Percentiles rank a stretch among this genome's conserved stretches.
These are phyloP conservation scores for Glaucopsyche alexis DNA, from an alignment of 2,888 invertebrate species.

Conservation along the genomic window DNA sequence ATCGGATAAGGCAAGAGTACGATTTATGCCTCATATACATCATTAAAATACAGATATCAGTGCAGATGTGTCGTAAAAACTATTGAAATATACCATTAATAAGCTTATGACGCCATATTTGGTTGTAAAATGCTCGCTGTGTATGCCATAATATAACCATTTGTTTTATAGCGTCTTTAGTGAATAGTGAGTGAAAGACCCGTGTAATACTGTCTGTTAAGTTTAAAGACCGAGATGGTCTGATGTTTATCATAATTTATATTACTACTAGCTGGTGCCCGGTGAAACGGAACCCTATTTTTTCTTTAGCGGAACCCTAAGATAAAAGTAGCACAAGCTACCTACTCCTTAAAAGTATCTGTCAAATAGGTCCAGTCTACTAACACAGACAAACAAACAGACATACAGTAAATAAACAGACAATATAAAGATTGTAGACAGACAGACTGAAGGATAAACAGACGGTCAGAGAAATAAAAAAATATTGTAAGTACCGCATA, in stretches of 20 bases:
- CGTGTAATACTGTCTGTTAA: constrained; percentile 25
- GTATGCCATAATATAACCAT: constrained; percentile 36
- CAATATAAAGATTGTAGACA: no score
- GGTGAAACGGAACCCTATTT: no score
- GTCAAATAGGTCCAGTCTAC: no score
- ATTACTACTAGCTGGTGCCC: background rate
- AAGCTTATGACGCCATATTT: constrained; percentile 30
- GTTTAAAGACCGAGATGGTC: background rate
- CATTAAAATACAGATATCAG: constrained; percentile 26
- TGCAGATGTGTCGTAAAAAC: constrained; percentile 20
- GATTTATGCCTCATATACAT: constrained; percentile 1
- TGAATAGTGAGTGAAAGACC: constrained; percentile 18
- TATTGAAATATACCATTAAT: constrained; percentile 25
- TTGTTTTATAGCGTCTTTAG: constrained; percentile 33
- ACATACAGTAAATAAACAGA: no score
- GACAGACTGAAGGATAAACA: no score
- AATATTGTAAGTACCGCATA: no score
- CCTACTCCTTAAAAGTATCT: no score
- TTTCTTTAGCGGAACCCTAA: no score
- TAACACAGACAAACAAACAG: no score
- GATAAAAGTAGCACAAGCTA: no score
- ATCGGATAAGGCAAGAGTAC: background rate
- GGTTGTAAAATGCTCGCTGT: background rate
- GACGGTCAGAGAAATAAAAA: no score
- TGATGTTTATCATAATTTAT: constrained; percentile 5